Evolutionary conservation across 2,113 vertebrate species (phyloP).

Genomic region (Otus sunia): DNA sequence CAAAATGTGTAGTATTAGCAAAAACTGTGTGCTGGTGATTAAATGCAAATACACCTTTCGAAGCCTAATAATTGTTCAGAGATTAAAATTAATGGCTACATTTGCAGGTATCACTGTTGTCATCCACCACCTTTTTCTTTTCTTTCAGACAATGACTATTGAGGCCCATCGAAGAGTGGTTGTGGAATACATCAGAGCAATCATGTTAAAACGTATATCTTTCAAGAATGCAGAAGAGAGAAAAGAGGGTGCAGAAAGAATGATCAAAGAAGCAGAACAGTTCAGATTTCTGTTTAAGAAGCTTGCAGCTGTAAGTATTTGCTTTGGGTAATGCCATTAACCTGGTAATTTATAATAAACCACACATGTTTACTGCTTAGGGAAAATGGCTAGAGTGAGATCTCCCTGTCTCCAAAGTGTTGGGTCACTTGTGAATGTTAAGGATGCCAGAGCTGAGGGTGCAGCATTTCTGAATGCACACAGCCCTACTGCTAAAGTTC

Average conservation of each 20-base stretch:
- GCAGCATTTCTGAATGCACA: neutral
- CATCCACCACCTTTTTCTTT: neutral
- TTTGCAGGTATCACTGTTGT: neutral
- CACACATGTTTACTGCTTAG: neutral
- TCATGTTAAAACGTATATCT: slow-evolving; percentile 93
- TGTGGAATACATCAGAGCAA: slow-evolving; percentile 92
- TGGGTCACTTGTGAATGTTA: neutral
- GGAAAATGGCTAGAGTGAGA: neutral
- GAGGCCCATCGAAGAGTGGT: slow-evolving; percentile 91
- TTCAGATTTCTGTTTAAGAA: slow-evolving; percentile 93
- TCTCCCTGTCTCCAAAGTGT: neutral
- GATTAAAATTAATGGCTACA: neutral
- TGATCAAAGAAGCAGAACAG: slow-evolving; percentile 93
- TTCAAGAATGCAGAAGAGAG: slow-evolving; percentile 92
- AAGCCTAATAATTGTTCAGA: neutral
- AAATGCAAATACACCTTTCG: neutral
- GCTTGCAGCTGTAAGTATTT: slow-evolving; percentile 78
- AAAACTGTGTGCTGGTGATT: neutral
- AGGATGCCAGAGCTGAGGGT: neutral
- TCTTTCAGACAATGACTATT: slow-evolving; percentile 85
- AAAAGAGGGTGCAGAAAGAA: slow-evolving; percentile 92
- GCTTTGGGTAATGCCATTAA: neutral
- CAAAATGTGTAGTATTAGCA: neutral
- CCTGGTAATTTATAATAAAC: neutral
- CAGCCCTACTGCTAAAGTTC: neutral